Evolutionary conservation across 2,888 invertebrate species (phyloP).

Genomic region (Tetrapedia diversipes): DNA sequence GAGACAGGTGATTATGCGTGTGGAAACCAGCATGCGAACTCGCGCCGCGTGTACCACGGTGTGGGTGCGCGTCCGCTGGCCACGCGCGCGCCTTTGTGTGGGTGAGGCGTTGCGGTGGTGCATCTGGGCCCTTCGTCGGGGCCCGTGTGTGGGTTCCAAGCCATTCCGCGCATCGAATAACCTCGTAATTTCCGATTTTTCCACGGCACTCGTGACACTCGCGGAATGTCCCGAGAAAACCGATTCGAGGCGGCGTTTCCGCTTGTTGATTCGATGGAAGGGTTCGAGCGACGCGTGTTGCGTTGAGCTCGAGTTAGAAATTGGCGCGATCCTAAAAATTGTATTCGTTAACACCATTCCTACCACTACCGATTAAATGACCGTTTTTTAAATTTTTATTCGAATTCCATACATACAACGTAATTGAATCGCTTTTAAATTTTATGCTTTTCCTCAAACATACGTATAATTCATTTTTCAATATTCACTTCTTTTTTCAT

Average conservation of each 20-base stretch:
- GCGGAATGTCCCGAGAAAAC: conserved; percentile 24
- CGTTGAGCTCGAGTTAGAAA: too few species aligned
- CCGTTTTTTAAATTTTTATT: too few species aligned
- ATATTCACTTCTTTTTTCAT: too few species aligned
- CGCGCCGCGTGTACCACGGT: conserved; percentile 8
- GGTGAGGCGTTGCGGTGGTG: too few species aligned
- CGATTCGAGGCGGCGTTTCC: conserved; percentile 13
- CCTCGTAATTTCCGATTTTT: conserved; percentile 53
- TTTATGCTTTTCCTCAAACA: too few species aligned
- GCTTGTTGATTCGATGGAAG: conserved; percentile 6
- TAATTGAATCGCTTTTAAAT: too few species aligned
- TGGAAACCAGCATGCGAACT: conserved; percentile 77
- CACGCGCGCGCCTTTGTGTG: conserved; percentile 19
- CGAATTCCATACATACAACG: too few species aligned
- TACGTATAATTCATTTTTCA: too few species aligned
- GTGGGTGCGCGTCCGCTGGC: conserved; percentile 28
- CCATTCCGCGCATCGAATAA: conserved; percentile 44
- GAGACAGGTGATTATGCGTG: conserved; percentile 82
- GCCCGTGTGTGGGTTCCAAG: background rate
- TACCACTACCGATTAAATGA: too few species aligned
- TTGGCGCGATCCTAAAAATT: too few species aligned
- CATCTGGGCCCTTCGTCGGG: background rate
- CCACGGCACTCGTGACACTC: conserved; percentile 11
- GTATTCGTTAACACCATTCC: too few species aligned
- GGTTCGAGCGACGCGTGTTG: too few species aligned